Evolutionary conservation across 2,888 invertebrate species (phyloP).

Genomic region (Amitus sp.): DNA sequence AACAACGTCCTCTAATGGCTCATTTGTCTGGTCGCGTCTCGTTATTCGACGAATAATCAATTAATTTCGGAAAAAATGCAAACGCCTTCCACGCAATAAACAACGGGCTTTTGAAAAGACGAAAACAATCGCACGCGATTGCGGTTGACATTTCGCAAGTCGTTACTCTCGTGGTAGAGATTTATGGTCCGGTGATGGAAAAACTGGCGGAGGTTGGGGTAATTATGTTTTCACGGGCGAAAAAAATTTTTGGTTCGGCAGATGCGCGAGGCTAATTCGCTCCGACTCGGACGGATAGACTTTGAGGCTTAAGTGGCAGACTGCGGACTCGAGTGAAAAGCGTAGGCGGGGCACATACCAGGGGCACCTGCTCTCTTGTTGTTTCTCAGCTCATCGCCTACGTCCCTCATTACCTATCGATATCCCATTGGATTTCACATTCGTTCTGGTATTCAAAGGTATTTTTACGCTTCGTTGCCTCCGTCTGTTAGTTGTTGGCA

Average conservation of each 20-base stretch:
- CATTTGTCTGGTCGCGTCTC: slow-evolving; percentile 33
- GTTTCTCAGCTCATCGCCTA: slow-evolving; percentile 44
- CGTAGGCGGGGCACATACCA: slow-evolving; percentile 61
- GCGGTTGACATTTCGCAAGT: too few relatives aligned
- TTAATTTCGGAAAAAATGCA: too few relatives aligned
- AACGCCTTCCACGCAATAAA: too few relatives aligned
- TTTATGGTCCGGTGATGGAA: too few relatives aligned
- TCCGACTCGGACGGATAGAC: slow-evolving; percentile 1
- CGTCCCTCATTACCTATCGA: slow-evolving; percentile 6
- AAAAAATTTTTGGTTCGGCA: too few relatives aligned
- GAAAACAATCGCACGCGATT: too few relatives aligned
- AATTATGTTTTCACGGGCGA: too few relatives aligned
- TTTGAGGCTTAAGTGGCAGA: slow-evolving; percentile 18
- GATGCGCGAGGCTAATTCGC: slow-evolving; percentile 20
- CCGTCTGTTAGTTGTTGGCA: too few relatives aligned
- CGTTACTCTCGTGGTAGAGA: too few relatives aligned
- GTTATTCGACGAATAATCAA: too few relatives aligned
- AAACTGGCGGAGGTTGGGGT: too few relatives aligned
- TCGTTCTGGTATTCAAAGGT: not conserved
- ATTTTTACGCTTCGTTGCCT: not conserved
- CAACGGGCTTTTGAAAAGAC: too few relatives aligned
- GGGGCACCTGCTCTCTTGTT: slow-evolving; percentile 57
- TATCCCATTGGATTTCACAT: not conserved
- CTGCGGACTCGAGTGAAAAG: slow-evolving; percentile 53
- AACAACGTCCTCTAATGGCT: slow-evolving; percentile 34